Conservation (phyloP, 2,888 invertebrate genomes). For the Diaphora mendica region DNA sequence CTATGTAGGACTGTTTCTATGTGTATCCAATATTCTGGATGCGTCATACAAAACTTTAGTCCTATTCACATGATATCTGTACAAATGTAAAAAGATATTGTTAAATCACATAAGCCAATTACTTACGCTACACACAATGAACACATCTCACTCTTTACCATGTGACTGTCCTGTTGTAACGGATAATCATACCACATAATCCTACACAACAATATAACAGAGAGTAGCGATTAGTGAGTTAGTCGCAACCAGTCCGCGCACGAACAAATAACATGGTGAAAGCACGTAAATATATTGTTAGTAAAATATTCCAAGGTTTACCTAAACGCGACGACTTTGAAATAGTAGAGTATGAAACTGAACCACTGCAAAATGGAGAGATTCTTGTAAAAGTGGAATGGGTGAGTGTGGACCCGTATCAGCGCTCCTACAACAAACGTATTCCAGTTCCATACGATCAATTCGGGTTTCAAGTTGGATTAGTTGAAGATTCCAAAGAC, state of each 20-base stretch:
- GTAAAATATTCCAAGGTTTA: constrained; percentile 82
- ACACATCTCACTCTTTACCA: too few relatives aligned
- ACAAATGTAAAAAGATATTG: too few relatives aligned
- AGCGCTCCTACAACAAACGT: constrained; percentile 48
- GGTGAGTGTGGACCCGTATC: constrained; percentile 65
- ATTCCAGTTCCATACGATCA: constrained; percentile 61
- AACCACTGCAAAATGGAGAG: constrained; percentile 64
- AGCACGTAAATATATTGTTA: constrained; percentile 80
- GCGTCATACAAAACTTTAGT: too few relatives aligned
- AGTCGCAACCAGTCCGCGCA: constrained; percentile 23
- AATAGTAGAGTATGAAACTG: constrained; percentile 86
- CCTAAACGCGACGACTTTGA: constrained; percentile 86
- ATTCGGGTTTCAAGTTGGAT: constrained; percentile 60
- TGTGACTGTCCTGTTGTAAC: too few relatives aligned
- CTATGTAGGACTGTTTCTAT: too few relatives aligned
- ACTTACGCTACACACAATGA: too few relatives aligned
- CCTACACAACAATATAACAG: not conserved
- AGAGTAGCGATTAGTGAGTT: not conserved
- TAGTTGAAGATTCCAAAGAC: constrained; percentile 88
- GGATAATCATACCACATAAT: not conserved
- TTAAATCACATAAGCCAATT: too few relatives aligned
- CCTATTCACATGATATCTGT: too few relatives aligned
- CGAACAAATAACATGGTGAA: constrained; percentile 69
- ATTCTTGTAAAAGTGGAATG: constrained; percentile 61
- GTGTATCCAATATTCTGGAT: too few relatives aligned